phyloP scores from a whole-genome alignment of 35 echinoderm and acorn worm species.

The Patiria miniata region DNA sequence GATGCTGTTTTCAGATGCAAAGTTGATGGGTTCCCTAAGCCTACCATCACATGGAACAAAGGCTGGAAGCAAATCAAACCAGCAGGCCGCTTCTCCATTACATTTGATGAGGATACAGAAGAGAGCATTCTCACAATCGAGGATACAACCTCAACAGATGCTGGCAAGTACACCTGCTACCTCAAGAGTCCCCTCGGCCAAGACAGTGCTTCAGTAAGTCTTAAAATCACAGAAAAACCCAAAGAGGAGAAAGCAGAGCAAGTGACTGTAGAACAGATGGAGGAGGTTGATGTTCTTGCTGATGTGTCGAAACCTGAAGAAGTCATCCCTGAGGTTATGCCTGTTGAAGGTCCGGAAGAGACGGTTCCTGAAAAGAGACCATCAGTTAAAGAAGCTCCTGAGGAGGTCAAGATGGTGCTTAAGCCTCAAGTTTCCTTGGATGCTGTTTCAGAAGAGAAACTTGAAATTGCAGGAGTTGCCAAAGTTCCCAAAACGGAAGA shows the following conservation, averaged over 20 bases:
- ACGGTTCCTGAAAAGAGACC: background rate
- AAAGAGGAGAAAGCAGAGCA: conserved; percentile 5
- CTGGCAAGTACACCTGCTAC: conserved; percentile 54
- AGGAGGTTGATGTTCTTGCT: conserved; percentile 11
- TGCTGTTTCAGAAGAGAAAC: conserved; percentile 42
- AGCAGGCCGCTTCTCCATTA: conserved; percentile 26
- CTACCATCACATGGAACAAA: conserved; percentile 76
- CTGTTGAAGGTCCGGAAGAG: conserved; percentile 34
- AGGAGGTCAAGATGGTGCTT: background rate
- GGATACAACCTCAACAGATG: conserved; percentile 38
- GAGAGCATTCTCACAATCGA: conserved; percentile 33
- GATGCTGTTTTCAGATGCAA: conserved; percentile 66
- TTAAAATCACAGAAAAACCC: background rate
- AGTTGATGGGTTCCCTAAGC: conserved; percentile 71
- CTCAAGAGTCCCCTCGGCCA: conserved; percentile 28
- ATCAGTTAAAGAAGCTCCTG: background rate
- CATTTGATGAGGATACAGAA: conserved; percentile 23
- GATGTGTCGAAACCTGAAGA: conserved; percentile 7
- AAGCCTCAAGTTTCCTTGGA: conserved; percentile 4
- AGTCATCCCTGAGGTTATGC: conserved; percentile 15
- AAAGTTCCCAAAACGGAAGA: conserved; percentile 32
- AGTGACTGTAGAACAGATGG: background rate
- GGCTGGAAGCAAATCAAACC: conserved; percentile 76
- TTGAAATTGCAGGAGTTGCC: conserved; percentile 45
- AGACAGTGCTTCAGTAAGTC: conserved; percentile 7